phyloP scores from a whole-genome alignment of 30 jellyfish, hydroid and myxozoan species.

The Hydractinia echinata region DNA sequence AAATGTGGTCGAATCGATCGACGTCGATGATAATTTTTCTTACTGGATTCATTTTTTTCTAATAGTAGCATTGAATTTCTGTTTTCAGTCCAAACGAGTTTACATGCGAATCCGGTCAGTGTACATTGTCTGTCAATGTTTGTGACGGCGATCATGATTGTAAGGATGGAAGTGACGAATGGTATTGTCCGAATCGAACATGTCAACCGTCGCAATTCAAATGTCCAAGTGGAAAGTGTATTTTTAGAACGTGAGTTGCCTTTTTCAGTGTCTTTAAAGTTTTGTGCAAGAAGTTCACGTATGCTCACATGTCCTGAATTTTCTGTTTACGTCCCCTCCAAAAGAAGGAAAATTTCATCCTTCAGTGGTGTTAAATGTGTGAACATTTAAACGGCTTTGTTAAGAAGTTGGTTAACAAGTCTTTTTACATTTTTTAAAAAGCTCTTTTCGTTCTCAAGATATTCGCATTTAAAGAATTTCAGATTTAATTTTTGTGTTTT shows the following conservation, averaged over 20 bases:
- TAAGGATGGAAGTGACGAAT: conserved; percentile 62
- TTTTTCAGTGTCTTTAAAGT: background rate
- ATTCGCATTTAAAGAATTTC: too few species aligned
- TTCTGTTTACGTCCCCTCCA: too few species aligned
- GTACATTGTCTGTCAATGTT: conserved; percentile 32
- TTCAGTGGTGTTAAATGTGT: too few species aligned
- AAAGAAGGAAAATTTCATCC: too few species aligned
- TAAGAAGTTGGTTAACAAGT: too few species aligned
- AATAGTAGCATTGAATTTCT: background rate
- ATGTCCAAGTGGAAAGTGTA: conserved; percentile 68
- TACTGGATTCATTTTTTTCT: background rate
- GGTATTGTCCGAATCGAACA: conserved; percentile 40
- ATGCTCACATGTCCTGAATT: too few species aligned
- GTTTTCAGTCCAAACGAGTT: conserved; percentile 46
- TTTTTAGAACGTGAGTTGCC: conserved; percentile 38
- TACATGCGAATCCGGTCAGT: conserved; percentile 58
- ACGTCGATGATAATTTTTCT: background rate
- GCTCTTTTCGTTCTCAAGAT: too few species aligned
- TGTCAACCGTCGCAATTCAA: conserved; percentile 42
- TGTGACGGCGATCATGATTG: conserved; percentile 78
- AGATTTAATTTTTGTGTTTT: too few species aligned
- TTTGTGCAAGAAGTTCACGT: too few species aligned
- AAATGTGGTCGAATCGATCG: too few species aligned
- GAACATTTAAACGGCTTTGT: too few species aligned
- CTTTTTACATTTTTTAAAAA: too few species aligned